Conservation (phyloP, 2,888 invertebrate genomes). For the Phortica okadai region DNA sequence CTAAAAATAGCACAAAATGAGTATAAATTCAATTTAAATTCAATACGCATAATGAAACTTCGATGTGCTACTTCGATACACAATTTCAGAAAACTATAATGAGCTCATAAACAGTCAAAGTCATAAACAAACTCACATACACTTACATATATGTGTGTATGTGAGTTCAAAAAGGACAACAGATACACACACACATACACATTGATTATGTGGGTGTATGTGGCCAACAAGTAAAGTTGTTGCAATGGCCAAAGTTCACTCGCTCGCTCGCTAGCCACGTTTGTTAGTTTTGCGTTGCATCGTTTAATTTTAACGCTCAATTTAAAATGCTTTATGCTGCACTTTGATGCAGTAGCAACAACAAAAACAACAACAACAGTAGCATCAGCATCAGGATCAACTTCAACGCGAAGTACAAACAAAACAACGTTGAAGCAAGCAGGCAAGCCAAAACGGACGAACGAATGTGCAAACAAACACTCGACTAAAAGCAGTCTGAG, state of each 20-base stretch:
- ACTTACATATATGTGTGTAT: not conserved
- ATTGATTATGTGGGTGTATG: not conserved
- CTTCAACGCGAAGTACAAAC: conserved; percentile 35
- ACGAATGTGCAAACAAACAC: not conserved
- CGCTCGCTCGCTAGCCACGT: conserved; percentile 51
- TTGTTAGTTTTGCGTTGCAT: conserved; percentile 73
- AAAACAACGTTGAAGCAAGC: conserved; percentile 13
- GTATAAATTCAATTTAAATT: conserved; percentile 8
- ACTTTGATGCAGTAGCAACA: conserved; percentile 45
- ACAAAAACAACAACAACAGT: conserved; percentile 37
- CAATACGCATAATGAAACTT: conserved; percentile 7
- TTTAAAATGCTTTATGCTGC: conserved; percentile 73
- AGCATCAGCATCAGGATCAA: conserved; percentile 32
- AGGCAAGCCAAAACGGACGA: conserved; percentile 30
- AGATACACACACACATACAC: conserved; percentile 3
- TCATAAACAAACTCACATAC: not conserved
- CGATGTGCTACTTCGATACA: not conserved
- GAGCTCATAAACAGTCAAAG: not conserved
- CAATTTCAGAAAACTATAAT: conserved; percentile 17
- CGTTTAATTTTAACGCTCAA: conserved; percentile 75
- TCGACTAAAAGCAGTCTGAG: not conserved
- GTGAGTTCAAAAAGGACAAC: not conserved
- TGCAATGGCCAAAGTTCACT: conserved; percentile 5
- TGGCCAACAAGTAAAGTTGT: not conserved
- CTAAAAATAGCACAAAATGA: conserved; percentile 1